A percentile compares a stretch with the other conserved stretches of the same genome.
These are phyloP conservation scores for Cheirogaleus medius DNA, from an alignment of 2,113 vertebrate genomes.

Conservation along the genomic window DNA sequence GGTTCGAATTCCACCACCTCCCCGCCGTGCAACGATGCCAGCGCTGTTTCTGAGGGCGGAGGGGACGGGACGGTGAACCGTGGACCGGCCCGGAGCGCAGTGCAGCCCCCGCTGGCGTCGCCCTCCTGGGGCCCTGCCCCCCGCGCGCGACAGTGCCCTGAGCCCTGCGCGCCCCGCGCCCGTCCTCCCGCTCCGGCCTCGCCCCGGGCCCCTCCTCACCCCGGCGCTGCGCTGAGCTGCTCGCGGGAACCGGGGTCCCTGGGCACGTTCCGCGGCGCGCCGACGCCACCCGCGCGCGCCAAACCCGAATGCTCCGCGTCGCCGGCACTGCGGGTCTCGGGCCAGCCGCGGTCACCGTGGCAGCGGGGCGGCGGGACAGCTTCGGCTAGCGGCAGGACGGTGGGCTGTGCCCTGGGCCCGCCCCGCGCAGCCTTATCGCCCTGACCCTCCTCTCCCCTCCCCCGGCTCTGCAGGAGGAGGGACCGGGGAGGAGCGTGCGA, in stretches of 20 bases:
- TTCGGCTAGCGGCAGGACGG: fast-evolving
- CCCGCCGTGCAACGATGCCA: neutral
- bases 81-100: fast-evolving
- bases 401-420: fast-evolving
- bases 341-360: fast-evolving
- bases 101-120: fast-evolving
- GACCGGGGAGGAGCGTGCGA: constrained; percentile 28
- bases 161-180: neutral
- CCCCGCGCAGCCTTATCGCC: fast-evolving
- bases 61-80: neutral
- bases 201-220: neutral
- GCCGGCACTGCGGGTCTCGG: neutral
- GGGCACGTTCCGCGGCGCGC: neutral
- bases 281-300: fast-evolving
- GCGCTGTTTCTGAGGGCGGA: neutral
- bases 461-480: neutral
- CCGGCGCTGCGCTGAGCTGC: neutral
- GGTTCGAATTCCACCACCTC: neutral
- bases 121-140: fast-evolving
- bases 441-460: too few species aligned
- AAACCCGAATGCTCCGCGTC: neutral
- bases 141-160: fast-evolving
- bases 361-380: neutral
- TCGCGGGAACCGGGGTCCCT: fast-evolving
- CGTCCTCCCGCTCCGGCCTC: neutral